Conservation (phyloP, 1,140 invertebrate genomes). For the Drosophila paulistorum region DNA sequence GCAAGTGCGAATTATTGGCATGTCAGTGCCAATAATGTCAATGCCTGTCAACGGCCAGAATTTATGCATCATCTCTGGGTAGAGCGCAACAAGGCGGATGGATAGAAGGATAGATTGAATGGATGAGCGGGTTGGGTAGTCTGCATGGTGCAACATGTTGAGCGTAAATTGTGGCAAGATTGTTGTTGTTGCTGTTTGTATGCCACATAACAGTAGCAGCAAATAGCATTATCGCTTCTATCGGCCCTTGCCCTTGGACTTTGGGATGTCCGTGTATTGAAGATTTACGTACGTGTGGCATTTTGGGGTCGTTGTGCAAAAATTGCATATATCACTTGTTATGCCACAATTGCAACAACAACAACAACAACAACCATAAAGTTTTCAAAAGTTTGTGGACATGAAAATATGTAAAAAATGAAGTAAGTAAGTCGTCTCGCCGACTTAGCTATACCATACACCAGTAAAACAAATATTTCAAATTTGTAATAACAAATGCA, state of each 20-base stretch:
- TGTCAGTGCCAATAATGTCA: slow-evolving; percentile 26
- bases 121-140: background rate
- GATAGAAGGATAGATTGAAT: too few relatives aligned
- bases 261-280: background rate
- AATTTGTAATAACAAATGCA: too few relatives aligned
- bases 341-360: background rate
- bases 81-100: background rate
- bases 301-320: slow-evolving; percentile 14
- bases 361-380: slow-evolving; percentile 9
- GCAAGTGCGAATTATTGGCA: slow-evolving; percentile 34
- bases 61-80: slow-evolving; percentile 25
- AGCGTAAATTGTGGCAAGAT: slow-evolving; percentile 22
- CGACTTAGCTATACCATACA: too few relatives aligned
- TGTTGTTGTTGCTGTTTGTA: slow-evolving; percentile 11
- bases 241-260: slow-evolving; percentile 1
- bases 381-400: slow-evolving; percentile 7
- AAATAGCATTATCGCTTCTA: slow-evolving; percentile 5
- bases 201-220: slow-evolving; percentile 12
- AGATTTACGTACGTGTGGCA: slow-evolving; percentile 11
- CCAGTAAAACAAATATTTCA: too few relatives aligned
- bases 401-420: slow-evolving; percentile 18
- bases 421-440: too few relatives aligned
- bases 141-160: slow-evolving; percentile 16
- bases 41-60: slow-evolving; percentile 17
- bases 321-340: slow-evolving; percentile 27